Base-by-base conservation (phyloP, 2,888 invertebrate genomes). In the Liopterus haemorrhoidalis region DNA sequence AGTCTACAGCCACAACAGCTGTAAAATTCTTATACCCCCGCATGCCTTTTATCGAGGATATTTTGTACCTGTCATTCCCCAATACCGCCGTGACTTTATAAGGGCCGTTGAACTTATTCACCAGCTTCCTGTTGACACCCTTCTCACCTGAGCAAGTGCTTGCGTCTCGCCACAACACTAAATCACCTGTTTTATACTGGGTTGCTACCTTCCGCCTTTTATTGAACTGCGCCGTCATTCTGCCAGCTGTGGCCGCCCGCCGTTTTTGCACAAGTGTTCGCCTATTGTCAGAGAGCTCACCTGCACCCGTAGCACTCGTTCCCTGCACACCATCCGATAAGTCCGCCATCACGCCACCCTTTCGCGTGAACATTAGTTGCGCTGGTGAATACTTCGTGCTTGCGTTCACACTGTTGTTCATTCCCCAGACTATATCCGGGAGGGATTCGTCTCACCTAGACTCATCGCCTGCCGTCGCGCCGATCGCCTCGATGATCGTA, bases 351-450 rank as follows among this genome's bases (percentile, higher is more conserved):
- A 41, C 55, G 54, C 2, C 53, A 8, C 24, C 9, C 14, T 21
- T 21, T 38, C 56, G 54, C 2, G 55, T 50, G 16, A 59, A 57
- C 43, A 60, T 41, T 0, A 57, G 47, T 24, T 60, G 52, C 11
- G 55, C 50, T 5, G 58, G 59, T 5, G 57, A 50, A 5, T 54
- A 52, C 15, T 50, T 46, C 3, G 48, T 58, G 22, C 55, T 57
- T 38, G 50, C 52, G 27, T 57, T 55, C 1, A 48, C 15, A 1
- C 55, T 56, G 40, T 59, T n/a, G 55, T 60, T 62, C 5, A 61
- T 43, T 2, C 54, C 62, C 50, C 58, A 59, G 11, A 60, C 54
- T 31, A 60, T 44, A n/a, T 46, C 42, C 14, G 53, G 56, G 4
- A 62, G 36, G 25, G 38, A 49, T 16, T 52, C 41, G 22, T 59